phyloP scores from a whole-genome alignment of 1,140 invertebrate species.

The Microplitis demolitor region DNA sequence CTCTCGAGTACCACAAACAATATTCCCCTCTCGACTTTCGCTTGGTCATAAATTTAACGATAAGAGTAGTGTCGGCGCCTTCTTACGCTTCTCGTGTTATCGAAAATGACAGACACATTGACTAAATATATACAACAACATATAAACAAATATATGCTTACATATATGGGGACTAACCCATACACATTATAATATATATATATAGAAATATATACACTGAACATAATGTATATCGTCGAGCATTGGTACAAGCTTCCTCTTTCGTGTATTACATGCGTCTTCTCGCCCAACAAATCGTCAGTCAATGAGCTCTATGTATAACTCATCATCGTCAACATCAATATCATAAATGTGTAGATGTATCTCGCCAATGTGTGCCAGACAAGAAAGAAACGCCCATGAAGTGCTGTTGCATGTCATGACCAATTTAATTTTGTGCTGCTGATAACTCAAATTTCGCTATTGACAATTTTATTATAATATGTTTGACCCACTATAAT shows the following conservation, averaged over 20 bases:
- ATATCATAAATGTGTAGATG: too few species aligned
- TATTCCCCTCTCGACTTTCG: constrained; percentile 8
- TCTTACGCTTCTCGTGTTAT: constrained; percentile 5
- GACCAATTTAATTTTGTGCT: background rate
- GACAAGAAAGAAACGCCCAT: constrained; percentile 16
- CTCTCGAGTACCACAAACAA: constrained; percentile 32
- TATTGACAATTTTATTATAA: background rate
- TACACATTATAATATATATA: too few species aligned
- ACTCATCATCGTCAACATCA: background rate
- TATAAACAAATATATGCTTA: too few species aligned
- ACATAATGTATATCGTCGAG: background rate
- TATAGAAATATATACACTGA: background rate
- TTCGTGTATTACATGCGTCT: constrained; percentile 5
- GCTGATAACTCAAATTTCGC: too few species aligned
- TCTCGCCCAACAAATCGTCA: background rate
- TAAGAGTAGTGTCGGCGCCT: constrained; percentile 35
- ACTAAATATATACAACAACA: too few species aligned
- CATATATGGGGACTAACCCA: too few species aligned
- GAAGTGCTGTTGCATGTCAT: constrained; percentile 4
- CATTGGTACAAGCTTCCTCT: background rate
- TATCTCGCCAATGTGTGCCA: constrained; percentile 13
- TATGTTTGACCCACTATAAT: too few species aligned
- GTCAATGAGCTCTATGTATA: constrained; percentile 19
- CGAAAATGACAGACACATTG: too few species aligned
- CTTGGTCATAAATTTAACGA: constrained; percentile 39